Evolutionary conservation across 2,888 invertebrate genomes (phyloP).

Genomic region (Lochmaea crataegi): DNA sequence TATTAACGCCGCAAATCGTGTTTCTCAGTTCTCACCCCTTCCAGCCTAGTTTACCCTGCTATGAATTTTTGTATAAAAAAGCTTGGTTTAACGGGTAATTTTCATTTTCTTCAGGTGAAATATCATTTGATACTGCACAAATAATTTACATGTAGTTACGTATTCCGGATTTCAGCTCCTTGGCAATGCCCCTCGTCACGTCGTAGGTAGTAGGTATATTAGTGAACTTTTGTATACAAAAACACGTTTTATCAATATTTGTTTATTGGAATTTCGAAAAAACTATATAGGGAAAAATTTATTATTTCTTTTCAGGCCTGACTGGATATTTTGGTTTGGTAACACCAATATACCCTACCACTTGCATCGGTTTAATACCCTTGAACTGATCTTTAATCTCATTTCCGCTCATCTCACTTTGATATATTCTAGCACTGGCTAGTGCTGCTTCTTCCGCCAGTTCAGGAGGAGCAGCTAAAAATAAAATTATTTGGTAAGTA

Average conservation of each 20-base stretch:
- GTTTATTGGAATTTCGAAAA: slow-evolving; percentile 7
- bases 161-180: too few relatives aligned
- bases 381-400: slow-evolving; percentile 58
- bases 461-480: slow-evolving; percentile 62
- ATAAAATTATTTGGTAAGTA: not conserved
- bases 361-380: slow-evolving; percentile 63
- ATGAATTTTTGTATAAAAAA: too few relatives aligned
- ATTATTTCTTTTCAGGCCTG: slow-evolving; percentile 37
- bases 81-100: too few relatives aligned
- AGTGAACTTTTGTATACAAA: too few relatives aligned
- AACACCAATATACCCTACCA: slow-evolving; percentile 66
- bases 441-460: slow-evolving; percentile 66
- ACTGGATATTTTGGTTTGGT: slow-evolving; percentile 61
- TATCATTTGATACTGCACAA: too few relatives aligned
- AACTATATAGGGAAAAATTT: slow-evolving; percentile 15
- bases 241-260: slow-evolving; percentile 4
- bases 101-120: too few relatives aligned
- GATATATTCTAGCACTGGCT: slow-evolving; percentile 61
- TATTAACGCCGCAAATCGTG: too few relatives aligned
- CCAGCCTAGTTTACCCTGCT: too few relatives aligned
- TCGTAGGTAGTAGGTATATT: too few relatives aligned
- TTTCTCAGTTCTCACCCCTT: too few relatives aligned
- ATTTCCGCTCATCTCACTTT: slow-evolving; percentile 56
- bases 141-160: too few relatives aligned
- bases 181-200: too few relatives aligned